Evolutionary conservation across 2,797 vertebrate genomes (phyloP).

Genomic region (Ceryle rudis): DNA sequence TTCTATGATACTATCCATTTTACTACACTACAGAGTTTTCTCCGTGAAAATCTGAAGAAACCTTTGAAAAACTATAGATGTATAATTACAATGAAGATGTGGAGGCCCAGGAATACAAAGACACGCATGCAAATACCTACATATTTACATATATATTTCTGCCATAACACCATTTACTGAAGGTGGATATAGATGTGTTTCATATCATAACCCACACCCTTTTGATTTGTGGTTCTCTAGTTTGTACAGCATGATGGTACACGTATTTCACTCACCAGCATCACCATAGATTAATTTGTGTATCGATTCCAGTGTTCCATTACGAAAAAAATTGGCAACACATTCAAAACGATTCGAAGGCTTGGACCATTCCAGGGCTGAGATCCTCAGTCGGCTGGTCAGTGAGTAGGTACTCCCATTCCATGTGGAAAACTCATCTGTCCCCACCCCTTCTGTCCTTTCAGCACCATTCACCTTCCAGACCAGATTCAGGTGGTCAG

Average conservation of each 20-base stretch:
- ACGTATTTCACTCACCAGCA: background rate
- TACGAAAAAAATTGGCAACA: constrained; percentile 39
- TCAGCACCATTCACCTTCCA: constrained; percentile 72
- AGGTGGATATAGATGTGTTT: background rate
- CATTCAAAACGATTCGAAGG: constrained; percentile 68
- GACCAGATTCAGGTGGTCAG: constrained; percentile 73
- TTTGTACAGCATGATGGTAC: background rate
- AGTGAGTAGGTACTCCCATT: constrained; percentile 26
- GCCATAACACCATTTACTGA: background rate
- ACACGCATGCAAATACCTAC: background rate
- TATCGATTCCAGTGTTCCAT: rapidly evolving
- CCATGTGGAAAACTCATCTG: constrained; percentile 33
- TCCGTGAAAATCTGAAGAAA: background rate
- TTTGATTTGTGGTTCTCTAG: background rate
- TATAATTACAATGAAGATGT: background rate
- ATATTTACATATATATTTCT: background rate
- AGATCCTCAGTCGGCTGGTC: constrained; percentile 76
- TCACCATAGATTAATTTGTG: background rate
- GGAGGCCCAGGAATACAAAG: background rate
- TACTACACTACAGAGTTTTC: background rate
- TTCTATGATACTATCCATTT: background rate
- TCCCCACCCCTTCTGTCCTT: constrained; percentile 66
- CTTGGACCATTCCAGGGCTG: constrained; percentile 70
- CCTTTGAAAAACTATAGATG: background rate
- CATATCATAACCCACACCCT: background rate